Conservation (phyloP, 2,797 vertebrate species). For the Semaprochilodus insignis region DNA sequence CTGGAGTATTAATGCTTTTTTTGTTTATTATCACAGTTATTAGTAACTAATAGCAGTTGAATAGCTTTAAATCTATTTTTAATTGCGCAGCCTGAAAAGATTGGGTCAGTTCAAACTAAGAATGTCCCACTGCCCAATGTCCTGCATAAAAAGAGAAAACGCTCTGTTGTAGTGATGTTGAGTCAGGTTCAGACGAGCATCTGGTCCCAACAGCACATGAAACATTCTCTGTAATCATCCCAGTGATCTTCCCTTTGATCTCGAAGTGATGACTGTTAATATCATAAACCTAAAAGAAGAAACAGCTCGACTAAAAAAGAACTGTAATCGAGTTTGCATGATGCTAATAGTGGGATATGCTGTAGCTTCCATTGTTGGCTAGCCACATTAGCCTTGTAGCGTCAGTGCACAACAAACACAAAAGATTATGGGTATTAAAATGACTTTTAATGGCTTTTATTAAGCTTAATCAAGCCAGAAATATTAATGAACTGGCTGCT, state of each 20-base stretch:
- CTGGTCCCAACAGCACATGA: not conserved
- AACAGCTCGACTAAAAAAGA: no score
- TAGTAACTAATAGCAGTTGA: not conserved
- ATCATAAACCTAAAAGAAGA: no score
- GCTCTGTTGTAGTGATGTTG: not conserved
- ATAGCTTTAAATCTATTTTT: not conserved
- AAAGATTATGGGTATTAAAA: no score
- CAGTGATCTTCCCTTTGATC: not conserved
- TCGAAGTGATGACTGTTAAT: not conserved
- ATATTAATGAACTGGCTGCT: no score
- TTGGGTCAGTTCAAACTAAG: slow-evolving; percentile 15
- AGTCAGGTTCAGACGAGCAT: not conserved
- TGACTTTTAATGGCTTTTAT: no score
- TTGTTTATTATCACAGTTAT: not conserved
- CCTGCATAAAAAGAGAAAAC: not conserved
- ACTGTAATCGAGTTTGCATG: no score
- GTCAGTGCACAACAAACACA: no score
- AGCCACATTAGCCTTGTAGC: no score
- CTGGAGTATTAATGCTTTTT: no score
- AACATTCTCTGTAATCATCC: not conserved
- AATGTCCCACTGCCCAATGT: slow-evolving; percentile 20
- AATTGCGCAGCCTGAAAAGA: slow-evolving; percentile 30
- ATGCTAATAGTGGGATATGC: no score
- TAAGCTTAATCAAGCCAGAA: no score
- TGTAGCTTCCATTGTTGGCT: no score